Conservation (phyloP, 2,888 invertebrate genomes). For the Laothoe populi region DNA sequence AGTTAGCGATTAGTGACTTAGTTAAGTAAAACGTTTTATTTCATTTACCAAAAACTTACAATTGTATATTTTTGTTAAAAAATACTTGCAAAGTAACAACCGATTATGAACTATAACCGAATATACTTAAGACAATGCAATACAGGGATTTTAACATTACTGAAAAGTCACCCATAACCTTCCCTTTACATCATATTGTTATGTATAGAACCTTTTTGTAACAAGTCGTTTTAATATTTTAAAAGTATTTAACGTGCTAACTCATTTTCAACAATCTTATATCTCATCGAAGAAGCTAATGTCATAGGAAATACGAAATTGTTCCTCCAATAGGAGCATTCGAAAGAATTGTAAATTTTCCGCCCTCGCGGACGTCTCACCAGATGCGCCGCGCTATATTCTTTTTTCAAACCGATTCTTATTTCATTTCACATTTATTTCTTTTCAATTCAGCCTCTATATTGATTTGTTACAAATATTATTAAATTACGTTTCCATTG, state of each 20-base stretch:
- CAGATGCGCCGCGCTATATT: constrained; percentile 65
- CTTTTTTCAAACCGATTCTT: constrained; percentile 55
- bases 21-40: too few species aligned
- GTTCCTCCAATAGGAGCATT: constrained; percentile 14
- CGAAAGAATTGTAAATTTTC: constrained; percentile 22
- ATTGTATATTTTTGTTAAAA: too few species aligned
- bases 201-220: too few species aligned
- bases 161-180: too few species aligned
- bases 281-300: not conserved
- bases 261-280: not conserved
- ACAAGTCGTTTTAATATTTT: not conserved
- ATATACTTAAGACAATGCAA: too few species aligned
- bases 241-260: not conserved
- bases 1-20: too few species aligned
- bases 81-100: too few species aligned
- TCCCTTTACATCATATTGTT: too few species aligned
- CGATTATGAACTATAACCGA: too few species aligned
- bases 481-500: constrained; percentile 8
- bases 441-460: constrained; percentile 47
- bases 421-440: constrained; percentile 69
- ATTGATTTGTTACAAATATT: constrained; percentile 25
- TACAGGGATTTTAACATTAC: too few species aligned
- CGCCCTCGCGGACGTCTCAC: constrained; percentile 33
- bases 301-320: constrained; percentile 6
- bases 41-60: too few species aligned